Conservation (phyloP, 2,888 invertebrate genomes). For the Paralinhomoeus sp. region DNA sequence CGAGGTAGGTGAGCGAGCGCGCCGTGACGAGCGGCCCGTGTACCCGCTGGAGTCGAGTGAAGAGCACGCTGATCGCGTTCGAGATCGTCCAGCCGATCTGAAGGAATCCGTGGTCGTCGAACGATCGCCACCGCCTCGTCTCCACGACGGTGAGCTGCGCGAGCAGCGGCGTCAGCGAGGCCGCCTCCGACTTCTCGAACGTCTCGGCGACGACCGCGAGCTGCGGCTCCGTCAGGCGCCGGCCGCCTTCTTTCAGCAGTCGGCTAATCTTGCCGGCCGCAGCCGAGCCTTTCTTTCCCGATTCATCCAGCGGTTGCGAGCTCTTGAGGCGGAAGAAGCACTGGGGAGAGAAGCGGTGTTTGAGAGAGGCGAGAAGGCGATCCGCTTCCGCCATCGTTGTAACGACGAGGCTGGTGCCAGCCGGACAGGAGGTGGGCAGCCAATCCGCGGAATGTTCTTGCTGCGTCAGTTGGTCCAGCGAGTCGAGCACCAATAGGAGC, state of each 20-base stretch:
- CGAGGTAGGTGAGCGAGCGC: slow-evolving; percentile 76
- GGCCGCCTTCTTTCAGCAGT: too few species aligned
- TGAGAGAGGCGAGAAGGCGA: slow-evolving; percentile 46
- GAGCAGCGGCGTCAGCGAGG: not conserved
- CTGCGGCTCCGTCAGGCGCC: too few species aligned
- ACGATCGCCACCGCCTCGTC: not conserved
- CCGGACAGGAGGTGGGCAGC: slow-evolving; percentile 66
- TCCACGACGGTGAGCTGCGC: not conserved
- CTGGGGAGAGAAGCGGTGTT: not conserved
- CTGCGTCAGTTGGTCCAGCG: slow-evolving; percentile 80
- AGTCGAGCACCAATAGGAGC: slow-evolving; percentile 66
- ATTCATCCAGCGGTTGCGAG: too few species aligned
- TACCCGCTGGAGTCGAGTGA: not conserved
- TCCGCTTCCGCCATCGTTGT: slow-evolving; percentile 67
- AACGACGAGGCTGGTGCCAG: slow-evolving; percentile 47
- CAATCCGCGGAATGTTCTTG: slow-evolving; percentile 80
- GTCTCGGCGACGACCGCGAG: too few species aligned
- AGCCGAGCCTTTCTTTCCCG: too few species aligned
- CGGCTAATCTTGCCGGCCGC: too few species aligned
- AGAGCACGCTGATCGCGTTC: slow-evolving; percentile 1
- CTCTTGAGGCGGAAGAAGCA: too few species aligned
- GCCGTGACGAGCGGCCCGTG: slow-evolving; percentile 70
- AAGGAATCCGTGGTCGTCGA: not conserved
- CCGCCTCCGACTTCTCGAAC: too few species aligned
- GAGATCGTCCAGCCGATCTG: slow-evolving; percentile 52